Evolutionary conservation across 2,888 invertebrate species (phyloP).

Genomic region (Cataglyphis cursor): DNA sequence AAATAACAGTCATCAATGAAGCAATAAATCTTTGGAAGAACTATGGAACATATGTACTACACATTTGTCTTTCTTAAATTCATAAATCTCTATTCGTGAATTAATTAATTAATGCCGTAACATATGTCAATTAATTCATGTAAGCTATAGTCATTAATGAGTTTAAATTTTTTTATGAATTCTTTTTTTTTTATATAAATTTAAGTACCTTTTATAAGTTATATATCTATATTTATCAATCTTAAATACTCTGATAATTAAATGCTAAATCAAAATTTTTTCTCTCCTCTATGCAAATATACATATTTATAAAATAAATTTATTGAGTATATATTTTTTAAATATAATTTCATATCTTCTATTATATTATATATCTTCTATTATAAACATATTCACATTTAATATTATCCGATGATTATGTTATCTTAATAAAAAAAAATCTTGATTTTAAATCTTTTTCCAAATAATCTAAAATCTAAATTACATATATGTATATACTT

Average conservation of each 20-base stretch:
- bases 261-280: not conserved
- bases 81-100: not conserved
- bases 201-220: not conserved
- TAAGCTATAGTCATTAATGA: not conserved
- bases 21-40: not conserved
- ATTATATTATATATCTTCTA: not conserved
- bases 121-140: constrained; percentile 5
- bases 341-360: not conserved
- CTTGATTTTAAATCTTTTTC: too few species aligned
- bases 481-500: not conserved
- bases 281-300: not conserved
- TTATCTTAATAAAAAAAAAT: not conserved
- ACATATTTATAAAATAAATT: not conserved
- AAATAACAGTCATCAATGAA: not conserved
- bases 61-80: not conserved
- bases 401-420: not conserved
- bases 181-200: not conserved
- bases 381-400: not conserved
- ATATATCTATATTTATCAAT: not conserved
- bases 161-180: constrained; percentile 1
- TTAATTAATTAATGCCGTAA: not conserved
- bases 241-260: constrained; percentile 4
- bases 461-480: not conserved
- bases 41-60: not conserved
- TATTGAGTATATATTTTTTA: not conserved